Conservation (phyloP, 2,113 vertebrate species). For the Strix uralensis region DNA sequence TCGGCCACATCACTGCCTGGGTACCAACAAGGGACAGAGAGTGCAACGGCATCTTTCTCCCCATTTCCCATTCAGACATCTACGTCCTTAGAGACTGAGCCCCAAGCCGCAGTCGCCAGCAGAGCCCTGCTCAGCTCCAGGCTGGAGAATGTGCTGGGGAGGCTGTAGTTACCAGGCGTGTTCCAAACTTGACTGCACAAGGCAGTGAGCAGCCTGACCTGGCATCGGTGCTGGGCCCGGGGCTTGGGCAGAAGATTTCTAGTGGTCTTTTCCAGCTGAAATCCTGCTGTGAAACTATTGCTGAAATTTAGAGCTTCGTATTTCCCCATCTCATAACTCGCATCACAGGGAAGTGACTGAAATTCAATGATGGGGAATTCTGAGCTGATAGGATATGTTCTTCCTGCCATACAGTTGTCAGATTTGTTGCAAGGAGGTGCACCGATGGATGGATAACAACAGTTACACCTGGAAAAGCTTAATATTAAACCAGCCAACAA, state of each 20-base stretch:
- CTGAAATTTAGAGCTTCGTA: not conserved
- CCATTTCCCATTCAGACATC: fast-evolving
- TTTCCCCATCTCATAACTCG: not conserved
- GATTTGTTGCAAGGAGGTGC: not conserved
- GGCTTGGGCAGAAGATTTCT: not conserved
- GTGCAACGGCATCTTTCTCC: not conserved
- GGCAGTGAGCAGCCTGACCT: not conserved
- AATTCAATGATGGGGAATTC: not conserved
- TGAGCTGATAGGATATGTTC: not conserved
- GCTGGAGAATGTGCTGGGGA: not conserved
- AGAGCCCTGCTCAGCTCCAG: not conserved
- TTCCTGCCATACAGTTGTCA: not conserved
- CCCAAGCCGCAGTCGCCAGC: not conserved
- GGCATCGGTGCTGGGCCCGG: not conserved
- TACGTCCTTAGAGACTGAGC: not conserved
- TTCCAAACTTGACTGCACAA: not conserved
- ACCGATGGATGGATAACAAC: not conserved
- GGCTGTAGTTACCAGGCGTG: not conserved
- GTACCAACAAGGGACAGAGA: not conserved
- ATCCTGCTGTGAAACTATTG: not conserved
- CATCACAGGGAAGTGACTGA: not conserved
- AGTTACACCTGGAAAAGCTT: not conserved
- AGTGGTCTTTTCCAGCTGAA: not conserved
- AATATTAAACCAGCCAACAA: not conserved
- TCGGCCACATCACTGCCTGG: not conserved